phyloP scores from a whole-genome alignment of 2,113 vertebrate genomes.

The Onychorhynchus coronatus region DNA sequence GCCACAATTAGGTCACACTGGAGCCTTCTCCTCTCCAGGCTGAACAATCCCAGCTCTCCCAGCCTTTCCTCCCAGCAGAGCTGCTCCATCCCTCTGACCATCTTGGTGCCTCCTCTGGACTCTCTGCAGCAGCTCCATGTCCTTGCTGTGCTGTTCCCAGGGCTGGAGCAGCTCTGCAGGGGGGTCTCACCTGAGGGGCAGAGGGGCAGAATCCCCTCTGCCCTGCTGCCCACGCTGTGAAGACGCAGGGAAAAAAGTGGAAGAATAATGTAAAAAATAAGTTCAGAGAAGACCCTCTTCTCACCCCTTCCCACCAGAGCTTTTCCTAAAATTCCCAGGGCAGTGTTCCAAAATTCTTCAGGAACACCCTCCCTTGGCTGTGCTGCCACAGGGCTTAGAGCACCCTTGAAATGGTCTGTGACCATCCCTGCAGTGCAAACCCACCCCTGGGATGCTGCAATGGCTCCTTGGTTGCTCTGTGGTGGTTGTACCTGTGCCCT shows the following conservation, averaged over 20 bases:
- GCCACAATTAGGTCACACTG: not conserved
- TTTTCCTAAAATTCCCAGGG: not conserved
- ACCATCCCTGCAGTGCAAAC: not conserved
- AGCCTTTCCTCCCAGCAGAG: not conserved
- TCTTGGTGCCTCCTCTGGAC: not conserved
- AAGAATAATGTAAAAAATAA: not conserved
- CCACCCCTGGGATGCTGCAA: not conserved
- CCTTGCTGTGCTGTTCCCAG: not conserved
- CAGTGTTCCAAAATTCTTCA: no score
- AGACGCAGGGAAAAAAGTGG: not conserved
- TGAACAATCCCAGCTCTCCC: not conserved
- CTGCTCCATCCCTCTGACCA: not conserved
- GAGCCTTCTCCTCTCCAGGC: not conserved
- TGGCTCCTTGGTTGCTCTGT: not conserved
- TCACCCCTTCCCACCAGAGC: not conserved
- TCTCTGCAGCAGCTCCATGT: not conserved
- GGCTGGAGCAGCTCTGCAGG: not conserved
- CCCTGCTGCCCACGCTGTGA: not conserved
- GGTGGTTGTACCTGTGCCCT: rapidly evolving
- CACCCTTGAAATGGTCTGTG: not conserved
- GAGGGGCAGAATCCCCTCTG: not conserved
- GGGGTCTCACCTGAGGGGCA: not conserved
- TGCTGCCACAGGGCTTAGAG: not conserved
- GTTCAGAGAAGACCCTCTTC: not conserved
- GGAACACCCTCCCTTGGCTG: rapidly evolving